phyloP scores from a whole-genome alignment of 2,113 vertebrate genomes.

The Parus major region DNA sequence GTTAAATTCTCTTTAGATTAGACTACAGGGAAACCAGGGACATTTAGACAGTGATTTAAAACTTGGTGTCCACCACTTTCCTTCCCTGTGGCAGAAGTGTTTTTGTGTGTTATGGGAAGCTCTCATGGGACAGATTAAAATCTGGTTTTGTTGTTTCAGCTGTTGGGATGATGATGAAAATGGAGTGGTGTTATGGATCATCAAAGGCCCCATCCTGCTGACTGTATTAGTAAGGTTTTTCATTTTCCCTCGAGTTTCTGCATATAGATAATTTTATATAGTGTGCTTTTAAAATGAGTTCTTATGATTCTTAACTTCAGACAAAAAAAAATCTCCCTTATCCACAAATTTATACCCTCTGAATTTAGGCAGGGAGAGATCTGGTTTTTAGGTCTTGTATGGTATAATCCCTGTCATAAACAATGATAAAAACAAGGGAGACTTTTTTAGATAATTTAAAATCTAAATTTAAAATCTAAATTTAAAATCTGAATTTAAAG shows the following conservation, averaged over 20 bases:
- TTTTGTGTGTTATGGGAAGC: neutral
- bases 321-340: neutral
- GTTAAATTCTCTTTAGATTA: neutral
- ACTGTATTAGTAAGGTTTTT: constrained; percentile 70
- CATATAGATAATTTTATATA: neutral
- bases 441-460: neutral
- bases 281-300: neutral
- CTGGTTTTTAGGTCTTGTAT: neutral
- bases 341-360: neutral
- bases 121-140: neutral
- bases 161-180: constrained; percentile 79
- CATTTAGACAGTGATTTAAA: neutral
- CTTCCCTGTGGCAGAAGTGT: neutral
- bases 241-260: neutral
- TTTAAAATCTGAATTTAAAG: neutral
- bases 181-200: constrained; percentile 73
- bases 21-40: rapidly evolving
- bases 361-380: neutral
- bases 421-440: neutral
- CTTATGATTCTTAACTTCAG: neutral
- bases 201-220: constrained; percentile 76
- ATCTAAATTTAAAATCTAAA: neutral
- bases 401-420: neutral
- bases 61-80: neutral
- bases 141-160: neutral